These are phyloP conservation scores for Oceanodroma tethys DNA, from an alignment of 2,113 vertebrate species.

Conservation along the genomic window DNA sequence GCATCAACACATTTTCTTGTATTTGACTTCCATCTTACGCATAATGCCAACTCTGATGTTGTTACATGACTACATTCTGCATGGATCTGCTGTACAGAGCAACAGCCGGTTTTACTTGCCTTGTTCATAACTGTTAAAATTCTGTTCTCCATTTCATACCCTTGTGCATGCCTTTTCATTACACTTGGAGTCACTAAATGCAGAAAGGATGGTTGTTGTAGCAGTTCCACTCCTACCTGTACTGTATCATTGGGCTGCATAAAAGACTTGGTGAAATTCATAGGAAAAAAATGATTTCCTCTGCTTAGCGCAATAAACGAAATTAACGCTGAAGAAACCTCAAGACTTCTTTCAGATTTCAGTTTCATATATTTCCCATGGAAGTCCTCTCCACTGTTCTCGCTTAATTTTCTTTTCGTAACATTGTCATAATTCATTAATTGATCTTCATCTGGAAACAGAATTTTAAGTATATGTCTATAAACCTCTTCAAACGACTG, in stretches of 20 bases:
- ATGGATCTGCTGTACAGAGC: background rate
- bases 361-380: slow-evolving; percentile 18
- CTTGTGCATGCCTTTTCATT: background rate
- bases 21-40: slow-evolving; percentile 85
- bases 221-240: background rate
- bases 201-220: background rate
- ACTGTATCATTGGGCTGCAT: background rate
- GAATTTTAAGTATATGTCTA: slow-evolving; percentile 59
- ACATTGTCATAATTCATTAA: background rate
- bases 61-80: background rate
- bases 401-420: slow-evolving; percentile 62
- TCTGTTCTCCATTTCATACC: background rate
- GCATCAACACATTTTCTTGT: slow-evolving; percentile 93
- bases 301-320: slow-evolving; percentile 66
- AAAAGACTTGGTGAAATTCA: background rate
- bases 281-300: slow-evolving; percentile 56
- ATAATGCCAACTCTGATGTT: slow-evolving; percentile 44
- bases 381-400: background rate
- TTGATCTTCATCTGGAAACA: slow-evolving; percentile 13
- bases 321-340: background rate
- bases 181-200: background rate
- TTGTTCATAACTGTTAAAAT: background rate
- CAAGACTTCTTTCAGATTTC: background rate
- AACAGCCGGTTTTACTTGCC: background rate
- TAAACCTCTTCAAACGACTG: slow-evolving; percentile 79